Base-by-base conservation (phyloP, 2,113 vertebrate species). In the Aplodontia rufa region DNA sequence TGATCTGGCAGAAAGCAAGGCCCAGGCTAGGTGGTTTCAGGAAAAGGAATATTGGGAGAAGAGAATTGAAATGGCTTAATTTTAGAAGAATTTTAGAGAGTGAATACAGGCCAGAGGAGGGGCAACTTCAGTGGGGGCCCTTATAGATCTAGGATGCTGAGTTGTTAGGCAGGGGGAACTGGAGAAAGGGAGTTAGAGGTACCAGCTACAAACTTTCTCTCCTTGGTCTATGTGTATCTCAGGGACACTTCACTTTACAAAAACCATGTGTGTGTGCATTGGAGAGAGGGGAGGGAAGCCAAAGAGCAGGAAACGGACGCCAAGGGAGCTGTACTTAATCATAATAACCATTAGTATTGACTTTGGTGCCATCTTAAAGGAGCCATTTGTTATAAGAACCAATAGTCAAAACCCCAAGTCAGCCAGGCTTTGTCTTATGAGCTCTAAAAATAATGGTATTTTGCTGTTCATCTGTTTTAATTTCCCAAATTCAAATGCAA, bases 341-440 rank as follows among this genome's bases (percentile, higher is more conserved):
- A 95, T 96, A 97, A 94, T 96, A 97, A 97, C 98, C 98, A 97
- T 98, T 98, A 97, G 83, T 97, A 98, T 98, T 96, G 98, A 98
- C 98, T 97, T 96, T 83, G 40, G 84, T 97, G 93, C 96, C 98
- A 97, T 97, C 97, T 98, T 97, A 97, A 96, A 97, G 97, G 94
- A 98, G 84, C 90, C 76, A 97, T 98, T 97, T 98, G 80, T 98
- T 98, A 98, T 97, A 98, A 97, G 97, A 98, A 98, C 96, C 97
- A 90, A 98, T 97, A 96, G 79, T 95, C 97, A 96, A 97, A 98
- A 98, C 97, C 95, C 87, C 94, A 96, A 97, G 95, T 94, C 95
- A 96, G 55, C 91, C 17, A 93, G 76, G 93, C 91, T 97, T 98
- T 98, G 97, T 98, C 97, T 97, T 98, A 98, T 97, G 97, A 95